A percentile compares a stretch with the other conserved stretches of the same genome.
Conservation (phyloP, 1,140 invertebrate species). For the Telenomus remus region DNA sequence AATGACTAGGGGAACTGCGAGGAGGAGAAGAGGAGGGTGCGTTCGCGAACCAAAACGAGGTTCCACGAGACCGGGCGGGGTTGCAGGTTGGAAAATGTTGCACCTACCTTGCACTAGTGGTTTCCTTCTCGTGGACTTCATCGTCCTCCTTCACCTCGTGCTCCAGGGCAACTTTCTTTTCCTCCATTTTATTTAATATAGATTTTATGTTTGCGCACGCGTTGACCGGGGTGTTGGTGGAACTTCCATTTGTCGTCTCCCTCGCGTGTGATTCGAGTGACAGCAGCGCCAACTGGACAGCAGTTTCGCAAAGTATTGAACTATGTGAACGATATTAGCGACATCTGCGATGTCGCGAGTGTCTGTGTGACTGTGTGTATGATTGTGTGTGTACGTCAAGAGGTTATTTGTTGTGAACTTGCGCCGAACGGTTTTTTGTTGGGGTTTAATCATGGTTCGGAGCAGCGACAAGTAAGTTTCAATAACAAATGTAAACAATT, state of each 20-base stretch:
- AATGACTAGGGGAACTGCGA: no score
- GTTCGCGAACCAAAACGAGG: not conserved
- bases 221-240: conserved; percentile 36
- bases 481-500: not conserved
- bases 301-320: no score
- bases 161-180: conserved; percentile 68
- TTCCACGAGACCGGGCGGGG: conserved; percentile 5
- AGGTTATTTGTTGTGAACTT: not conserved
- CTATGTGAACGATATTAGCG: no score
- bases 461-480: conserved; percentile 32
- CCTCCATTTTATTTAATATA: conserved; percentile 75
- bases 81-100: not conserved
- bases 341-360: no score
- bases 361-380: no score
- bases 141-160: conserved; percentile 69
- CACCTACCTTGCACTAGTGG: conserved; percentile 68
- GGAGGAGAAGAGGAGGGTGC: no score
- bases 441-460: conserved; percentile 17
- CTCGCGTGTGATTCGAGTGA: conserved; percentile 14
- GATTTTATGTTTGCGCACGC: conserved; percentile 66
- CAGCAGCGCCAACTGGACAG: conserved; percentile 12
- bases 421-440: not conserved
- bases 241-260: conserved; percentile 20
- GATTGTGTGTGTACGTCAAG: not conserved
- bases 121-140: conserved; percentile 67